These are phyloP conservation scores for Goniozus legneri DNA, from an alignment of 1,140 invertebrate genomes.

Conservation along the genomic window DNA sequence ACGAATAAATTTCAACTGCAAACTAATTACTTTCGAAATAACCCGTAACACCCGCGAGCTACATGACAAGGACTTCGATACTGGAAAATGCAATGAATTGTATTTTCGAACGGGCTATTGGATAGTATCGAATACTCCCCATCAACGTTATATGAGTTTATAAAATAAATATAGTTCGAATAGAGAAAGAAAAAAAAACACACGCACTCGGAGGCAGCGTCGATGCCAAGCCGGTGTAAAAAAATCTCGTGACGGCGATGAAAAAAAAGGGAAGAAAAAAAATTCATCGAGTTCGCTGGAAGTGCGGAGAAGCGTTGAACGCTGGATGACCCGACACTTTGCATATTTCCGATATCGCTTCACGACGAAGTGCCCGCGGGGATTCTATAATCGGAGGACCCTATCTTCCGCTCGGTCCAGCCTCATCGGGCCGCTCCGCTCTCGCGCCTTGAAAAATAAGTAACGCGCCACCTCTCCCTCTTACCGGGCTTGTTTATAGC, in stretches of 20 bases:
- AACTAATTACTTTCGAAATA: too few species aligned
- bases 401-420: too few species aligned
- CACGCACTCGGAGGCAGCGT: neutral
- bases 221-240: neutral
- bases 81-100: too few species aligned
- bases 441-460: neutral
- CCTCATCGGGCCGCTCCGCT: neutral
- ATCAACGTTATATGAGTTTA: too few species aligned
- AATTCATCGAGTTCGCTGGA: neutral
- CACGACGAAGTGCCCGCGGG: neutral
- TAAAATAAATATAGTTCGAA: too few species aligned
- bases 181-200: neutral
- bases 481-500: constrained; percentile 23
- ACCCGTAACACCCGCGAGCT: too few species aligned
- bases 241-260: neutral
- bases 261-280: neutral
- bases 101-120: too few species aligned
- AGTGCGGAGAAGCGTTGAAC: neutral
- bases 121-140: too few species aligned
- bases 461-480: neutral
- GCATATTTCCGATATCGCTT: too few species aligned
- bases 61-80: too few species aligned
- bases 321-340: too few species aligned
- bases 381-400: neutral
- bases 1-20: too few species aligned